Base-by-base conservation (phyloP, 2,888 invertebrate genomes). In the Philereme transversata region DNA sequence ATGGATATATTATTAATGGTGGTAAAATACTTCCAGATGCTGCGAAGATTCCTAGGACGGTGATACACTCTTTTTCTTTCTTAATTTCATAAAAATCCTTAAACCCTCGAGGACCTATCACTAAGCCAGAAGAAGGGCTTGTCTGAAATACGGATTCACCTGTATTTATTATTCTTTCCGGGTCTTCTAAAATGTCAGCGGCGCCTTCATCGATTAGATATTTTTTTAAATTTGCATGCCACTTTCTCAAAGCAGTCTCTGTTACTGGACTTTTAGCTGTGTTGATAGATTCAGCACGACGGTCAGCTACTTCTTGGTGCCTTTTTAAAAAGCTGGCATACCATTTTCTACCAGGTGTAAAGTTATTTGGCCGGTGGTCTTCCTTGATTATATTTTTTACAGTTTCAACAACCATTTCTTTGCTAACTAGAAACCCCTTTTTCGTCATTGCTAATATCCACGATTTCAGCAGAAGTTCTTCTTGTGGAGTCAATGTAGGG, bases 131-230 rank as follows among this genome's bases (percentile, higher is more conserved):
- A 7, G 47, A 34, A n/a, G 60, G 51, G 8, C 48, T n/a, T 40
- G 36, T 51, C 45, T 57, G 56, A 57, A 69, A 68, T 41, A 53
- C 67, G 10, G 62, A 53, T 60, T 68, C 65, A 57, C 65, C 67
- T 43, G 57, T 57, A 63, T 66, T 67, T 22, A 68, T 51, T 35
- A 67, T 68, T 46, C 68, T 64, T 41, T 64, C 61, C 8, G 67
- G 67, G 60, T 67, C 67, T 36, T 67, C 59, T 57, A 67, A 57
- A 55, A 70, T 65, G 10, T 70, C 70, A 10, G 44, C 45, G 10
- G 43, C 59, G 48, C 36, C 48, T 64, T 70, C 70, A 55, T 57
- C 46, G 44, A 56, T 38, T 59, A 70, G 45, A 43, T 62, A 68
- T 53, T 68, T 55, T 53, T 65, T 60, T 64, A 69, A 60, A 50